A percentile compares a stretch with the other conserved stretches of the same genome.
These are phyloP conservation scores for Leucosticte australis DNA, from an alignment of 2,113 vertebrate genomes.

Conservation along the genomic window DNA sequence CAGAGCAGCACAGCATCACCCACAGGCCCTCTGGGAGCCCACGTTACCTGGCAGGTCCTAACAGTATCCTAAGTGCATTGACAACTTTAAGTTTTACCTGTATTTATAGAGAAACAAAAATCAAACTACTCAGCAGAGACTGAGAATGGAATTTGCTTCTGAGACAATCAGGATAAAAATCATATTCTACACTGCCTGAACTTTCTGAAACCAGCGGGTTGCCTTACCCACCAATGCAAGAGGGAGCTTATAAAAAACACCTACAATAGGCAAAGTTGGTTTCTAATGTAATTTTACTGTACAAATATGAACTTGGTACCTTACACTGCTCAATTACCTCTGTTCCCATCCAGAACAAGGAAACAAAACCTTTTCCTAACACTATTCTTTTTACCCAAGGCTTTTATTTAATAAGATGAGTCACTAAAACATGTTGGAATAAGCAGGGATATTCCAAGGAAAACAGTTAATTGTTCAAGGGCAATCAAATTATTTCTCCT, in stretches of 20 bases:
- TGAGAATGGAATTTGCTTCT: neutral
- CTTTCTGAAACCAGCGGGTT: neutral
- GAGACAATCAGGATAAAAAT: neutral
- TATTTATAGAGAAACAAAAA: neutral
- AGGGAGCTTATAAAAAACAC: neutral
- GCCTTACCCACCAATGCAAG: neutral
- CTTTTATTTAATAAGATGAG: conserved; percentile 55
- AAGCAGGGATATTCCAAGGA: conserved; percentile 27
- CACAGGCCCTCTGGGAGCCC: conserved; percentile 14
- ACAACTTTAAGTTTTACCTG: neutral
- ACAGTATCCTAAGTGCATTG: neutral
- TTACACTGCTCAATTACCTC: conserved; percentile 8
- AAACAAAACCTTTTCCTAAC: conserved; percentile 27
- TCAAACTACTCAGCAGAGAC: neutral
- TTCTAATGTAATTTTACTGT: neutral
- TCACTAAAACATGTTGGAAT: conserved; percentile 58
- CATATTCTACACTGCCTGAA: neutral
- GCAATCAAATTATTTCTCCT: neutral
- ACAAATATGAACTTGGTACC: neutral
- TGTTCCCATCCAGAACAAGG: conserved; percentile 14
- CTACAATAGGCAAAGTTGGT: neutral
- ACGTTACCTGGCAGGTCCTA: neutral
- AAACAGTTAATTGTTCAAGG: conserved; percentile 46
- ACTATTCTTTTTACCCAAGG: conserved; percentile 52
- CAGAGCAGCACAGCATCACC: conserved; percentile 23